A percentile compares a stretch with the other conserved stretches of the same genome.
Conservation (phyloP, 2,113 vertebrate species). For the Mungos mungo region DNA sequence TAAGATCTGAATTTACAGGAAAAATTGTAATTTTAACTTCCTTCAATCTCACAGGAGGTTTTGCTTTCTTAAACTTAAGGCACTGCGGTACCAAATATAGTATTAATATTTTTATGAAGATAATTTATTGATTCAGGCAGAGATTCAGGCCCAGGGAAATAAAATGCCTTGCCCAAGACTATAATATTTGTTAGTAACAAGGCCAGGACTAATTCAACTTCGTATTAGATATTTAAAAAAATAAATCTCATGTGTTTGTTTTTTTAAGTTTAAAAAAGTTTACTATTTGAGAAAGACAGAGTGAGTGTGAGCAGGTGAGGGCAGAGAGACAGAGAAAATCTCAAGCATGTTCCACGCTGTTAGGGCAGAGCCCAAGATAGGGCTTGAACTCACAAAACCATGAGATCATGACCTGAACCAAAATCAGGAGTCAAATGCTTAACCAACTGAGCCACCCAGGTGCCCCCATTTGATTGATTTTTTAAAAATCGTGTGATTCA, state of each 20-base stretch:
- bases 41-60: neutral
- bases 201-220: neutral
- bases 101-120: neutral
- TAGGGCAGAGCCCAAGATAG: no score
- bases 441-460: no score
- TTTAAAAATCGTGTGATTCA: neutral
- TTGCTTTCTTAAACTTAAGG: neutral
- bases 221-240: neutral
- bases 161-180: neutral
- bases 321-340: no score
- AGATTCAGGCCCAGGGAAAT: neutral
- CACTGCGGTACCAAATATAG: neutral
- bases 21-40: slow-evolving; percentile 13
- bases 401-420: no score
- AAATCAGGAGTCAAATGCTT: no score
- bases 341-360: no score
- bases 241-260: neutral
- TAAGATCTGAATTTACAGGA: slow-evolving; percentile 14
- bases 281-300: no score
- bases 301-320: no score
- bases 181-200: neutral
- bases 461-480: neutral
- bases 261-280: neutral
- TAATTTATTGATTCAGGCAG: neutral
- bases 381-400: no score